A percentile compares a stretch with the other conserved stretches of the same genome.
These are phyloP conservation scores for Diphyllodes magnificus DNA, from an alignment of 2,113 vertebrate species.

Conservation along the genomic window DNA sequence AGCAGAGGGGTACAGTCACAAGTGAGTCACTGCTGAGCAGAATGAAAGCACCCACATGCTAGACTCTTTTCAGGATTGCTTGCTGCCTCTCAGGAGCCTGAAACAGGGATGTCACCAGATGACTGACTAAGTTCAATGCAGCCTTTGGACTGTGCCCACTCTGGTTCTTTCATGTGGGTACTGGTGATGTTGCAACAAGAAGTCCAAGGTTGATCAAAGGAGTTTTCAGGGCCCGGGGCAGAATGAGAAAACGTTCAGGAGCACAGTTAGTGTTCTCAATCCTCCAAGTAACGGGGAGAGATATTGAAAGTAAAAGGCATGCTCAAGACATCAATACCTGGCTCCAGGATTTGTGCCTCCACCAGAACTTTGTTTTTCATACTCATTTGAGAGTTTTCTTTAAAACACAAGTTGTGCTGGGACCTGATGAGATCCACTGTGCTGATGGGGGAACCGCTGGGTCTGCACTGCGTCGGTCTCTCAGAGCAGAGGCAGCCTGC, in stretches of 20 bases:
- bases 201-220: neutral
- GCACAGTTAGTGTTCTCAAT: neutral
- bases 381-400: neutral
- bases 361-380: neutral
- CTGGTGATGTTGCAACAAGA: neutral
- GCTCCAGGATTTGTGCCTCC: neutral
- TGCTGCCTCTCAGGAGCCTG: neutral
- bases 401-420: neutral
- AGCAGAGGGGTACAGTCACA: neutral
- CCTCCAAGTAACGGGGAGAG: neutral
- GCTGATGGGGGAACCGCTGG: neutral
- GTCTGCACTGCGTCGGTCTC: rapidly evolving
- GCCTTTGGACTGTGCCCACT: neutral
- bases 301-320: neutral
- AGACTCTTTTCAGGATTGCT: neutral
- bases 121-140: neutral
- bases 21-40: neutral
- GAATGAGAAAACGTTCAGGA: neutral
- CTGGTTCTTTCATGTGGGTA: neutral
- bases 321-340: neutral
- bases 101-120: too few relatives aligned
- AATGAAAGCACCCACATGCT: neutral
- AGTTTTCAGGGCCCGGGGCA: neutral
- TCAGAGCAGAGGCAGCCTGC: neutral
- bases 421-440: neutral